Evolutionary conservation across 2,113 vertebrate species (phyloP).

Genomic region (Corythaixoides concolor): DNA sequence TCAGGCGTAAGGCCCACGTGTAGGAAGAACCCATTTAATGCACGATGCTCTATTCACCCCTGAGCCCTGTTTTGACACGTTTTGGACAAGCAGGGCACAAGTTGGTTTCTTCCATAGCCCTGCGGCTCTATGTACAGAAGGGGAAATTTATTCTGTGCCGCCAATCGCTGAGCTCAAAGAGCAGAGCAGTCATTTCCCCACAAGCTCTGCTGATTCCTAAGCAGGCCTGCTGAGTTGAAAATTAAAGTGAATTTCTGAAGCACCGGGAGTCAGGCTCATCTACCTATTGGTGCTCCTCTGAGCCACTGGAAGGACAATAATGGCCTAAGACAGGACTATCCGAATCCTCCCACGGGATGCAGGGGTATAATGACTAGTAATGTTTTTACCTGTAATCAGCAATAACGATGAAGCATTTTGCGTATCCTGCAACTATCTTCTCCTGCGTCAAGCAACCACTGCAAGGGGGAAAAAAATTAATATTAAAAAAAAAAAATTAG

Average conservation of each 20-base stretch:
- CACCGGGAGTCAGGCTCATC: background rate
- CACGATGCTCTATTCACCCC: background rate
- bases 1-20: background rate
- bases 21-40: background rate
- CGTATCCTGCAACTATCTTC: slow-evolving; percentile 95
- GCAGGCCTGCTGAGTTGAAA: background rate
- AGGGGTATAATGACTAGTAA: background rate
- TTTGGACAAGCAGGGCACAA: background rate
- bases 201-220: background rate
- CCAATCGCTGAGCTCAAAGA: background rate
- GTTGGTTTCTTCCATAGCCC: background rate
- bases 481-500: background rate
- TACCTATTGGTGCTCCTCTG: background rate
- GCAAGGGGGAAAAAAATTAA: background rate
- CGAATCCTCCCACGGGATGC: background rate
- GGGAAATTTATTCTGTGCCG: background rate
- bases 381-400: slow-evolving; percentile 91
- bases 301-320: background rate
- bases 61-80: background rate
- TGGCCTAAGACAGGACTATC: background rate
- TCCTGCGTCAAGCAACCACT: slow-evolving; percentile 97
- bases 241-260: background rate
- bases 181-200: background rate
- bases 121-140: background rate
- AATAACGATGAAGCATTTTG: slow-evolving; percentile 92